Percentiles rank a stretch among this genome's conserved stretches.
These are phyloP conservation scores for Ammodytes dubius DNA, from an alignment of 2,113 vertebrate genomes.

Conservation along the genomic window DNA sequence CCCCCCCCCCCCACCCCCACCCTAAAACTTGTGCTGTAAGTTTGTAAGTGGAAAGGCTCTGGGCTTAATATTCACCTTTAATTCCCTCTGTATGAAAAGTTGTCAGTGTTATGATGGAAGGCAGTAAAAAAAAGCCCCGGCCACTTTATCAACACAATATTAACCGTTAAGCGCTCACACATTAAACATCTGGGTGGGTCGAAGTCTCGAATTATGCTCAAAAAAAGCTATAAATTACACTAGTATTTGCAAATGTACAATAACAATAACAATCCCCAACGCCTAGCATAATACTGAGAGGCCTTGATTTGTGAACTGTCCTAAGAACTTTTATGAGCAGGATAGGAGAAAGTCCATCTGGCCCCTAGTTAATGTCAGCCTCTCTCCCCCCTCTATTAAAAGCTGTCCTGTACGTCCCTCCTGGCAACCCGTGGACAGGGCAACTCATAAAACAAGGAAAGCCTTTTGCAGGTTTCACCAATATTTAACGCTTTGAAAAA, in stretches of 20 bases:
- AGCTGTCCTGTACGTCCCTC: conserved; percentile 76
- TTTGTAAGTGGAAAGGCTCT: conserved; percentile 54
- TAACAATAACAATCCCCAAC: conserved; percentile 84
- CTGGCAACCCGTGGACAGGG: conserved; percentile 73
- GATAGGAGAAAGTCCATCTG: conserved; percentile 85
- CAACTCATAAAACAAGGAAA: conserved; percentile 75
- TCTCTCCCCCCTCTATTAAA: conserved; percentile 77
- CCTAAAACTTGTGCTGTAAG: conserved; percentile 31
- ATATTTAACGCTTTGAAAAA: conserved; percentile 80
- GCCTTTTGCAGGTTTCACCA: conserved; percentile 62
- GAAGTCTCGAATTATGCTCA: conserved; percentile 70
- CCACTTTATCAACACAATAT: conserved; percentile 76
- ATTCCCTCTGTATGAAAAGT: conserved; percentile 55
- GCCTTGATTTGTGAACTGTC: conserved; percentile 87
- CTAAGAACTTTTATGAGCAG: conserved; percentile 83
- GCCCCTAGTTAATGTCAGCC: conserved; percentile 82
- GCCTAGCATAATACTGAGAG: conserved; percentile 83
- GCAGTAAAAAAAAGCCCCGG: conserved; percentile 52
- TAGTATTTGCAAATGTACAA: conserved; percentile 86
- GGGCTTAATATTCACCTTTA: conserved; percentile 49
- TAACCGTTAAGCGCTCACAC: conserved; percentile 68
- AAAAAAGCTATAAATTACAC: conserved; percentile 79
- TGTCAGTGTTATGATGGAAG: conserved; percentile 64
- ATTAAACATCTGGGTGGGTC: conserved; percentile 75
- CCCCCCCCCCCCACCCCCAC: conserved; percentile 19